A percentile compares a stretch with the other conserved stretches of the same genome.
Evolutionary conservation across 1,140 invertebrate genomes (phyloP).

Genomic region (Polyergus mexicanus): DNA sequence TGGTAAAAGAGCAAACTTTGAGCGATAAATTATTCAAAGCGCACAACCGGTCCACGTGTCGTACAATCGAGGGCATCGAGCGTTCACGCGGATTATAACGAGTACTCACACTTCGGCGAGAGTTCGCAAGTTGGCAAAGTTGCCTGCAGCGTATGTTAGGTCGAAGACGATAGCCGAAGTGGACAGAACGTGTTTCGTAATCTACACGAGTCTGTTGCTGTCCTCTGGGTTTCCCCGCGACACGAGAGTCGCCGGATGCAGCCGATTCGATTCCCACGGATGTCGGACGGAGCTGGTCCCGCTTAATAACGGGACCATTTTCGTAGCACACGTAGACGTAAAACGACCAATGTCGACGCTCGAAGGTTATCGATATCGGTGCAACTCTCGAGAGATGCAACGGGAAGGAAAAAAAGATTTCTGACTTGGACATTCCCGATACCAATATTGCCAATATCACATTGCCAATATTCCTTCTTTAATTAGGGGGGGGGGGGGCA

Average conservation of each 20-base stretch:
- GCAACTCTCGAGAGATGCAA: background rate
- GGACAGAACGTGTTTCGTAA: slow-evolving; percentile 43
- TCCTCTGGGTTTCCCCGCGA: slow-evolving; percentile 21
- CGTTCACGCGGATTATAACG: slow-evolving; percentile 43
- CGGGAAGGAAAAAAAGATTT: background rate
- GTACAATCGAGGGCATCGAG: background rate
- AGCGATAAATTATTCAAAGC: background rate
- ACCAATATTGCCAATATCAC: background rate
- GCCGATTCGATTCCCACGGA: slow-evolving; percentile 68
- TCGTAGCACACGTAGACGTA: slow-evolving; percentile 29
- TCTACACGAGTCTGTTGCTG: slow-evolving; percentile 29
- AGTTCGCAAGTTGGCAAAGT: slow-evolving; percentile 52
- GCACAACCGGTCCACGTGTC: background rate
- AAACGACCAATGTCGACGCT: slow-evolving; percentile 37
- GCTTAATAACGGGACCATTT: slow-evolving; percentile 10
- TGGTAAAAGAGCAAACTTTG: background rate
- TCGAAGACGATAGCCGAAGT: slow-evolving; percentile 48
- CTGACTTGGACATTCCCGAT: slow-evolving; percentile 3
- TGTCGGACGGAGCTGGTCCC: slow-evolving; percentile 35
- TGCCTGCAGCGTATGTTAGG: slow-evolving; percentile 30
- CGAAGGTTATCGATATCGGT: slow-evolving; percentile 23
- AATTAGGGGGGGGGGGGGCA: too few species aligned
- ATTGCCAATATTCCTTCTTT: background rate
- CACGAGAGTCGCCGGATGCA: slow-evolving; percentile 56
- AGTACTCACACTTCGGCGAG: slow-evolving; percentile 25